These are phyloP conservation scores for Cyanoderma ruficeps DNA, from an alignment of 2,113 vertebrate species.

Conservation along the genomic window DNA sequence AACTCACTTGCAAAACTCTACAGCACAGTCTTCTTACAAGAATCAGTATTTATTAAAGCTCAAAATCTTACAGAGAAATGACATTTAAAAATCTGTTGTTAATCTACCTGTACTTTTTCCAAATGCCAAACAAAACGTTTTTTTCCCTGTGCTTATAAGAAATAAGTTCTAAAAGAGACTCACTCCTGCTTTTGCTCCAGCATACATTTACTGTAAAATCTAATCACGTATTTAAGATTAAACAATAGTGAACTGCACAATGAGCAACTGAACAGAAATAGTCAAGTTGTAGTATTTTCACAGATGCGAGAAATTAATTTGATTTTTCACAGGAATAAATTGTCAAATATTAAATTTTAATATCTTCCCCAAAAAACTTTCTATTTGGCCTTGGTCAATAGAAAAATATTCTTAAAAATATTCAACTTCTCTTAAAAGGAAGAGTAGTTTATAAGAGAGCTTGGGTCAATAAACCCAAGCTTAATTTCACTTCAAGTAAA, in stretches of 20 bases:
- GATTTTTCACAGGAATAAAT: neutral
- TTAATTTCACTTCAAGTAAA: neutral
- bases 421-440: neutral
- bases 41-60: neutral
- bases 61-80: neutral
- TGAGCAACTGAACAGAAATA: neutral
- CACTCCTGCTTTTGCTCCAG: neutral
- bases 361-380: neutral
- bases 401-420: neutral
- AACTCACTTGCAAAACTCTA: neutral
- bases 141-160: neutral
- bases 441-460: neutral
- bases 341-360: neutral
- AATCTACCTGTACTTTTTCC: neutral
- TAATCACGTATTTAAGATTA: neutral
- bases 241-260: neutral
- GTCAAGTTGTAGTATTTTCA: neutral
- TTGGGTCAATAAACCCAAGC: neutral
- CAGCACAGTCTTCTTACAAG: neutral
- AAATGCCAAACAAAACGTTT: constrained; percentile 10
- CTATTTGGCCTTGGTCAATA: neutral
- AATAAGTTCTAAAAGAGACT: neutral
- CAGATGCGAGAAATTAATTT: neutral
- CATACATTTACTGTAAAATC: neutral
- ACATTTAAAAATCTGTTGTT: neutral